Base-by-base conservation (phyloP, 2,888 invertebrate genomes). In the Parnassius apollo region DNA sequence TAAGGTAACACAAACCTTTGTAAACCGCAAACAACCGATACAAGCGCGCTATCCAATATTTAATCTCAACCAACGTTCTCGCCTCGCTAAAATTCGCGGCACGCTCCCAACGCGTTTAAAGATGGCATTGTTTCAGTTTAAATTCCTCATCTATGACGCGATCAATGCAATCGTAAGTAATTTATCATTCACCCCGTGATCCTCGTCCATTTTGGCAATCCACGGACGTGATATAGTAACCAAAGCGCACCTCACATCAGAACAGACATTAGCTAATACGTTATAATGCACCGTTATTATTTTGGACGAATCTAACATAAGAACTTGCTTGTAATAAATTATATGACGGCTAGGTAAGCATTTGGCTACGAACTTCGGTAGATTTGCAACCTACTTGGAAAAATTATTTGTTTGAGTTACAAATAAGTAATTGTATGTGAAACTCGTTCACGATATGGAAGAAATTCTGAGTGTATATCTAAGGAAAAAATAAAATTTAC, bases 101-200 rank as follows among this genome's bases (percentile, higher is more conserved):
- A 88, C 88, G 88, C 73, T 70, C 75, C 65, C 67, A 71, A 66
- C 75, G 72, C 73, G 78, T 69, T 71, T 70, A 69, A 81, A 86
- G 81, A 83, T 83, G 81, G 81, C 83, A 89, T 89, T 88, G 88
- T 88, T 86, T 86, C 82, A 83, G 82, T 83, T 85, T 77, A 86
- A 85, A 88, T 88, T 86, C 88, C 77, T 80, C 72, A 77, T 80
- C 81, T 86, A 82, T 88, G 88, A 87, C 87, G 88, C 77, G 81
- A 81, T 77, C 69, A 75, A 69, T 82, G 82, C 82, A 83, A 75
- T 66, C 64, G 66, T 57, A 56, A 22, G 51, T 55, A 60, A 67
- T 74, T 85, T 82, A 70, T 75, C 74, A 85, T 83, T 81, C 84
- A 68, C 35, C 55, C 61, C 67, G 66, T 74, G 78, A 75, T 75